Evolutionary conservation across 2,113 vertebrate genomes (phyloP).

Genomic region (Lipotes vexillifer): DNA sequence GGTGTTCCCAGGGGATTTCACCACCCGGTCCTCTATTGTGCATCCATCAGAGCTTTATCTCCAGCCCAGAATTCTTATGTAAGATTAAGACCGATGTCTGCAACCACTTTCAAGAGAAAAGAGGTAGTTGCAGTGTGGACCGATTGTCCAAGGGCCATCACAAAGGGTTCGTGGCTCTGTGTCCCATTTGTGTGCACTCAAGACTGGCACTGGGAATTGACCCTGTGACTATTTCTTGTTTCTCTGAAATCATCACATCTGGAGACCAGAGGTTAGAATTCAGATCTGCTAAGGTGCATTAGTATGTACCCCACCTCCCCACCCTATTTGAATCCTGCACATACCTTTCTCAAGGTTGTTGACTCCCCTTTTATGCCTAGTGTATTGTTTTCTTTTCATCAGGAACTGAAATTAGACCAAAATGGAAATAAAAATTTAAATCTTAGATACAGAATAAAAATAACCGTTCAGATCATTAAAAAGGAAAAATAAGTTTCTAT

Average conservation of each 20-base stretch:
- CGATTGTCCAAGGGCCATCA: background rate
- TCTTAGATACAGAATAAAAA: constrained; percentile 21
- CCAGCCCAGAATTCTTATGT: background rate
- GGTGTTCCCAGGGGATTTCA: background rate
- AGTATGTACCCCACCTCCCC: background rate
- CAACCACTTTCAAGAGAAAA: background rate
- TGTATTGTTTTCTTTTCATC: background rate
- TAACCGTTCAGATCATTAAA: background rate
- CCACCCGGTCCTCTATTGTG: background rate
- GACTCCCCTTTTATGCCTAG: background rate
- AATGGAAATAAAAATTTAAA: background rate
- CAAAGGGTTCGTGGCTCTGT: background rate
- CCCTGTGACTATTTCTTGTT: background rate
- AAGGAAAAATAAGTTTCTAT: background rate
- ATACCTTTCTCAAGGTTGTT: background rate
- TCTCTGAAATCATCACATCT: background rate
- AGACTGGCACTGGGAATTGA: background rate
- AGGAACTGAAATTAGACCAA: background rate
- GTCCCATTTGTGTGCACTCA: background rate
- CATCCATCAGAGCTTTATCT: background rate
- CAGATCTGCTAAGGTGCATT: background rate
- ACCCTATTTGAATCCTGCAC: background rate
- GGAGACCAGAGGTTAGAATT: background rate
- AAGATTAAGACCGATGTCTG: background rate
- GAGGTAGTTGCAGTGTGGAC: background rate